These are phyloP conservation scores for Pachyuromys duprasi DNA, from an alignment of 2,797 vertebrate genomes.

Conservation along the genomic window DNA sequence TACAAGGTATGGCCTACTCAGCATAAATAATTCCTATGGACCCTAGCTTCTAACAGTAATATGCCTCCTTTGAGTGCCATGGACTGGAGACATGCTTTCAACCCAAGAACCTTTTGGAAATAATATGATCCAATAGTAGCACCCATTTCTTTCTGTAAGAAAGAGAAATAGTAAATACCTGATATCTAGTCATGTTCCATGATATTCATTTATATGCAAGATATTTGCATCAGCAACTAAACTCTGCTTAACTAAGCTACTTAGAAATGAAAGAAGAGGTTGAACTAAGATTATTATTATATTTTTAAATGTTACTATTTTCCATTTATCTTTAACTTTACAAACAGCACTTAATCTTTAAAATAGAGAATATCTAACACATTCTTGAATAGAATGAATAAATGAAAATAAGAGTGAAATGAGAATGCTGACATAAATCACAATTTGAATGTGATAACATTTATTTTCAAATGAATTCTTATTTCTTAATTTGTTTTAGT, in stretches of 20 bases:
- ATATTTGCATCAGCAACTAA: not conserved
- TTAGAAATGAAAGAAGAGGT: not conserved
- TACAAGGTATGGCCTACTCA: too few species aligned
- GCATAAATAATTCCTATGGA: not conserved
- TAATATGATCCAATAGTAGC: not conserved
- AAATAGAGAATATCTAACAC: not conserved
- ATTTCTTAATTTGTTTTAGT: not conserved
- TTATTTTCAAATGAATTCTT: not conserved
- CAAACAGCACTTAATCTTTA: not conserved
- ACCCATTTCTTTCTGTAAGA: not conserved
- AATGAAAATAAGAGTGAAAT: not conserved
- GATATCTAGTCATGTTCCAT: not conserved
- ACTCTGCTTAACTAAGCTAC: not conserved
- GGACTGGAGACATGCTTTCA: not conserved
- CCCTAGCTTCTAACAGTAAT: not conserved
- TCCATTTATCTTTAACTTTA: not conserved
- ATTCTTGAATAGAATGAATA: not conserved
- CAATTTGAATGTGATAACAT: not conserved
- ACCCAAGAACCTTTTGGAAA: not conserved
- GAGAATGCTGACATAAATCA: not conserved
- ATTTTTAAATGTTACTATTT: not conserved
- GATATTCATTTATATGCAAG: not conserved
- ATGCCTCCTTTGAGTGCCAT: fast-evolving
- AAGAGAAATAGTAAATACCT: not conserved
- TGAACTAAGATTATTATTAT: not conserved